Percentiles rank a stretch among this genome's conserved stretches.
Conservation (phyloP, 2,888 invertebrate genomes). For the Caenorhabditis japonica region DNA sequence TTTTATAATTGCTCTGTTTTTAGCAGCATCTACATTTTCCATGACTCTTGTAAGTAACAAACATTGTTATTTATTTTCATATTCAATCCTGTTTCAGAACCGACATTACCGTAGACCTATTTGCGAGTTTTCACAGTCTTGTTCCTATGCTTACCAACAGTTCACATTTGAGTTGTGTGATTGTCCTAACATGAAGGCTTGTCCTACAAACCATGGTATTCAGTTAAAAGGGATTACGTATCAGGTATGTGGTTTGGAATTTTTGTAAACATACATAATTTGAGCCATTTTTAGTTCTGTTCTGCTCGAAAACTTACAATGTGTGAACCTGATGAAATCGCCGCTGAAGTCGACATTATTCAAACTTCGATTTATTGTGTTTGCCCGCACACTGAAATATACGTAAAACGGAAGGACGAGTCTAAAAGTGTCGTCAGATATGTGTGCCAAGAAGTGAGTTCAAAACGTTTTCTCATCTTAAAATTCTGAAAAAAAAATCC, state of each 20-base stretch:
- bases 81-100: conserved; percentile 27
- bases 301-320: conserved; percentile 32
- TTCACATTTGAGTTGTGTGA: conserved; percentile 53
- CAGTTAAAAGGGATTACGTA: conserved; percentile 47
- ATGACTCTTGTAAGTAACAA: conserved; percentile 27
- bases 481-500: too few species aligned
- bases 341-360: conserved; percentile 52
- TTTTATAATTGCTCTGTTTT: conserved; percentile 1
- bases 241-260: conserved; percentile 37
- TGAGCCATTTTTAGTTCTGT: conserved; percentile 58
- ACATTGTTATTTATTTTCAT: not conserved
- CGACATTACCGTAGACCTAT: conserved; percentile 41
- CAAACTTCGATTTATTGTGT: conserved; percentile 61
- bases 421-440: conserved; percentile 23
- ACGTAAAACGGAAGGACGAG: conserved; percentile 18
- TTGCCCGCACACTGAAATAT: conserved; percentile 39
- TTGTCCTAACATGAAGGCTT: conserved; percentile 39
- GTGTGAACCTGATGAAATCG: conserved; percentile 48
- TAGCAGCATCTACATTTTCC: not conserved
- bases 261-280: not conserved
- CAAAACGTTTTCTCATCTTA: not conserved
- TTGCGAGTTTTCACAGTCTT: conserved; percentile 48
- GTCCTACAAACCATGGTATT: conserved; percentile 31
- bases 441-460: conserved; percentile 52
- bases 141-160: conserved; percentile 45